These are phyloP conservation scores for Anolis sagrei DNA, from an alignment of 2,113 vertebrate species.

Conservation along the genomic window DNA sequence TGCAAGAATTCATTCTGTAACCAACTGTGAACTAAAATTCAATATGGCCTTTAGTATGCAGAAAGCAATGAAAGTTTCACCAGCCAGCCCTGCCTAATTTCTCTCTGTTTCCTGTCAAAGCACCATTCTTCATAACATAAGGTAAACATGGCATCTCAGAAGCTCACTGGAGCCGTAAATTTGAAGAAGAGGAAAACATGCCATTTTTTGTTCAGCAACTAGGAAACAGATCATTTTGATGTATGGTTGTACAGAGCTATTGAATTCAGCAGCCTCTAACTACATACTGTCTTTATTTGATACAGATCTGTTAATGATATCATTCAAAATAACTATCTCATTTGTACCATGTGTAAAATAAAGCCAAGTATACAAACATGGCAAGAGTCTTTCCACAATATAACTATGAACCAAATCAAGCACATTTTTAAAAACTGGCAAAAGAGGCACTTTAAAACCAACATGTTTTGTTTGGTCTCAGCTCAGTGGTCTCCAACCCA, in stretches of 20 bases:
- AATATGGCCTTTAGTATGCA: too few relatives aligned
- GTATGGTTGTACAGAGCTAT: neutral
- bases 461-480: too few relatives aligned
- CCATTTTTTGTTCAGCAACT: neutral
- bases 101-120: neutral
- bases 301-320: neutral
- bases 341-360: neutral
- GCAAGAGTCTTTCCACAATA: neutral
- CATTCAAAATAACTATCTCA: neutral
- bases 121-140: neutral
- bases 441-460: too few relatives aligned
- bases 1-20: too few relatives aligned
- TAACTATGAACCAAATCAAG: neutral
- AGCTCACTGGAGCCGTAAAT: neutral
- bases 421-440: too few relatives aligned
- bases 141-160: neutral
- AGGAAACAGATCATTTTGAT: neutral
- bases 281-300: neutral
- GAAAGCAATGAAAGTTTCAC: neutral
- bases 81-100: neutral
- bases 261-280: neutral
- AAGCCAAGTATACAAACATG: neutral
- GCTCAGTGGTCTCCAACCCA: too few relatives aligned
- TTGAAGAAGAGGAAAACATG: neutral
- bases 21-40: too few relatives aligned